phyloP scores from a whole-genome alignment of 2,113 vertebrate species.

The Nanorana parkeri region DNA sequence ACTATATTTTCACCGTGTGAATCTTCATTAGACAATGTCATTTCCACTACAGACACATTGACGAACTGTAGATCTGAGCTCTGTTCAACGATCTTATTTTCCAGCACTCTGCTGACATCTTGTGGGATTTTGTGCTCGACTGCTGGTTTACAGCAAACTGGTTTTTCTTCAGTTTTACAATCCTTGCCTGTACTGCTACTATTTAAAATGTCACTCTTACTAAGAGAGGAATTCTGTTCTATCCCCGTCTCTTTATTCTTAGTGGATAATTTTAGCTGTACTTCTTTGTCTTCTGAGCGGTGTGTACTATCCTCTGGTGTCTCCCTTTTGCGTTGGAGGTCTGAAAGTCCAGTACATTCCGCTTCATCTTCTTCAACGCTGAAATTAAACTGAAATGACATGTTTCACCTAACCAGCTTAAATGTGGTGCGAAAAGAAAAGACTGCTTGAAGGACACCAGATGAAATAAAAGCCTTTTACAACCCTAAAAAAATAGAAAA shows the following conservation, averaged over 20 bases:
- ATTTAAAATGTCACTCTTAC: neutral
- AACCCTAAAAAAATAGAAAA: too few species aligned
- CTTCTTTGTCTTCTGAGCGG: neutral
- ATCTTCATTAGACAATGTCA: neutral
- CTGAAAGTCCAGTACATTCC: constrained; percentile 15
- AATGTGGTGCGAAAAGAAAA: neutral
- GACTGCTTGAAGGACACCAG: too few species aligned
- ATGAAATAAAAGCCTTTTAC: too few species aligned
- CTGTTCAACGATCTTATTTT: constrained; percentile 66
- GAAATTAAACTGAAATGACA: constrained; percentile 79
- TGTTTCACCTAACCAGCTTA: constrained; percentile 51
- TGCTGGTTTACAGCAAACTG: constrained; percentile 57
- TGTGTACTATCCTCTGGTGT: neutral
- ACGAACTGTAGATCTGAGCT: neutral
- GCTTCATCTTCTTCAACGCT: constrained; percentile 60
- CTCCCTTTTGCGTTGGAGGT: constrained; percentile 41
- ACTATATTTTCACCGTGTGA: constrained; percentile 74
- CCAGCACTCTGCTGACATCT: constrained; percentile 64
- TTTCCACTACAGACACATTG: constrained; percentile 63
- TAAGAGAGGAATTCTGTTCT: fast-evolving
- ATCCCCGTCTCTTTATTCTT: neutral
- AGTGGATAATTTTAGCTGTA: neutral
- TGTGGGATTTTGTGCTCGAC: constrained; percentile 70
- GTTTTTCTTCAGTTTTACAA: neutral
- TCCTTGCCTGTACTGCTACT: fast-evolving